These are phyloP conservation scores for Pocota personata DNA, from an alignment of 2,888 invertebrate species.

Conservation along the genomic window DNA sequence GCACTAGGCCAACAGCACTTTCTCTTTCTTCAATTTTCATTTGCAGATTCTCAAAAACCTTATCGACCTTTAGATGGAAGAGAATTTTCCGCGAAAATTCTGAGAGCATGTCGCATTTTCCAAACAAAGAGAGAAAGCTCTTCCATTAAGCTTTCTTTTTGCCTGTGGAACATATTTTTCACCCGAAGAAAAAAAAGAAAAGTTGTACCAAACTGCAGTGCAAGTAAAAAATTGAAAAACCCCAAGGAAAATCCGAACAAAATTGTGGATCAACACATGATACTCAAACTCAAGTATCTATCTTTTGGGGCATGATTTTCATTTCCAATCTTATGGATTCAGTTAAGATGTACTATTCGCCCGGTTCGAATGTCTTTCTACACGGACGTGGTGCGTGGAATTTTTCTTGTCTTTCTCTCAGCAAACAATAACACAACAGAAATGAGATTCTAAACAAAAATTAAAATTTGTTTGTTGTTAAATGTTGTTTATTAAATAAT, in stretches of 20 bases:
- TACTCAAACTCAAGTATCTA: constrained; percentile 72
- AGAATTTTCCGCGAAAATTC: background rate
- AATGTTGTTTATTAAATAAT: constrained; percentile 27
- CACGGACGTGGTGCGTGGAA: constrained; percentile 73
- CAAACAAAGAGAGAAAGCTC: constrained; percentile 46
- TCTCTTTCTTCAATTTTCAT: constrained; percentile 37
- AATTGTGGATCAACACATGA: constrained; percentile 72
- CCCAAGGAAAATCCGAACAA: constrained; percentile 52
- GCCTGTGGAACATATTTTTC: constrained; percentile 65
- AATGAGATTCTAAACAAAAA: constrained; percentile 3
- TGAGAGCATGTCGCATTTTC: constrained; percentile 24
- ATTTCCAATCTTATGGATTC: constrained; percentile 75
- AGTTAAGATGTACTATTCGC: constrained; percentile 81
- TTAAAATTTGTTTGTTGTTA: constrained; percentile 6
- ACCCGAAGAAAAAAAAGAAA: background rate
- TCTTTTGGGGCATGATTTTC: constrained; percentile 70
- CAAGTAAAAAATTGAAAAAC: constrained; percentile 30
- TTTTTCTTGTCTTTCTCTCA: constrained; percentile 32
- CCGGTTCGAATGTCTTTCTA: constrained; percentile 80
- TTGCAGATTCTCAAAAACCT: background rate
- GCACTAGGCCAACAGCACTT: constrained; percentile 65
- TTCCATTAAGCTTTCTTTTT: constrained; percentile 35
- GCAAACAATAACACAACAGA: constrained; percentile 19
- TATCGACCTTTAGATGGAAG: background rate
- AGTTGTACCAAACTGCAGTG: constrained; percentile 31